These are phyloP conservation scores for Tetragnatha versicolor DNA, from an alignment of 1,140 invertebrate genomes.

Conservation along the genomic window DNA sequence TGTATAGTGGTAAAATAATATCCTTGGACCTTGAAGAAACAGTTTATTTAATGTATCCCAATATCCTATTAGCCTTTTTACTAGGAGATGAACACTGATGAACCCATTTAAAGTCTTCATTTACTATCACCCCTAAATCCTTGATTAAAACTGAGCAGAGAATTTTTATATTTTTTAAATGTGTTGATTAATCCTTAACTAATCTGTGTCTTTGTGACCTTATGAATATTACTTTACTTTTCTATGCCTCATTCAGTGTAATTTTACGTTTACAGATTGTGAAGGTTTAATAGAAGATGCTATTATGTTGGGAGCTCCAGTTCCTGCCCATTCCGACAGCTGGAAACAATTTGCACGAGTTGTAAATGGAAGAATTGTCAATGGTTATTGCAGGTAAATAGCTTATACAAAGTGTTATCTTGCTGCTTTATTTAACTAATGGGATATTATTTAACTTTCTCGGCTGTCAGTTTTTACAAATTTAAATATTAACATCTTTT, in stretches of 20 bases:
- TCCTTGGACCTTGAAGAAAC: no score
- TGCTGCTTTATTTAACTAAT: background rate
- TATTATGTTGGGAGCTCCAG: slow-evolving; percentile 75
- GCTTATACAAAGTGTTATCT: background rate
- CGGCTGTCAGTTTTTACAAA: background rate
- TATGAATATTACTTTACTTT: background rate
- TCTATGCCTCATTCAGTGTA: background rate
- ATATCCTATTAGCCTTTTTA: no score
- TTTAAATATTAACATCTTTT: background rate
- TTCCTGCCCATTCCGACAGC: slow-evolving; percentile 67
- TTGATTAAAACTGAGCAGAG: no score
- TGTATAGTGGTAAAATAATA: no score
- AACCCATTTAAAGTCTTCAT: no score
- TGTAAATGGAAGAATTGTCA: slow-evolving; percentile 73
- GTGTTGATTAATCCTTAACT: no score
- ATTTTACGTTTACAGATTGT: slow-evolving; percentile 59
- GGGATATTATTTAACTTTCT: background rate
- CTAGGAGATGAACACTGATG: no score
- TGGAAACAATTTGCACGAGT: slow-evolving; percentile 70
- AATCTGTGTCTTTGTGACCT: no score
- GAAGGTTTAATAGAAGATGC: slow-evolving; percentile 77
- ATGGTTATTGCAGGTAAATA: slow-evolving; percentile 72
- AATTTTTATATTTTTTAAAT: no score
- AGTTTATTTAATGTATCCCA: no score
- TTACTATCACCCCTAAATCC: no score